Evolutionary conservation across 2,797 vertebrate genomes (phyloP), one percentile per base, ranked within the genome.

Genomic region (Hemibagrus guttatus): DNA sequence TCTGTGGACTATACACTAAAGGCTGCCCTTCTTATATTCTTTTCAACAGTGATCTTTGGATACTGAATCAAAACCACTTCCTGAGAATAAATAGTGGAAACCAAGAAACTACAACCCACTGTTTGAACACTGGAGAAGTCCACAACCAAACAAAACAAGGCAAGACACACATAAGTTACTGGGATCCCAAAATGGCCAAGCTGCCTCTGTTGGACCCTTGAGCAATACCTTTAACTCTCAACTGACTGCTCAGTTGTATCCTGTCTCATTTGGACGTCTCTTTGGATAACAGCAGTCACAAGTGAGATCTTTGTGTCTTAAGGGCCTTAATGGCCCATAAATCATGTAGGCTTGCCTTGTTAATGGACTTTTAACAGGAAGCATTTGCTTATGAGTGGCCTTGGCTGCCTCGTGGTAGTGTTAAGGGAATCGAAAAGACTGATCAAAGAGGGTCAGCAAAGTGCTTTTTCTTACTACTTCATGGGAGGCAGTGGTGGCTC

Each of bases 321-420:
- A 35, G 42, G 46, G 4, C n/a, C 7, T 13, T 52, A 68, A 66
- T 21, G 61, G 42, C 17, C 31, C 39, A 52, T 66, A 52, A 31
- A 16, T 31, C 16, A 52, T 68, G 46, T 4, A 31, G 61, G 42
- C 4, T 0, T 66, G 9, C 11, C 14, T 46, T 0, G 42, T 31
- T 82, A 81, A 66, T 82, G 63, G 46, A 54, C 5, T 68, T 82
- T 35, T 52, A 66, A 82, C n/a, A 68, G 63, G 61, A 54, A 54
- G 63, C 81, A 82, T 31, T 46, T 21, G n/a, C n/a, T 14, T 2
- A 9, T 28, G 42, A 81, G 13, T 63, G 78, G 35, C 31, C 59
- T 63, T 39, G 46, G 58, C 59, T 49, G 46, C 46, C 46, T 49
- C 14, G 6, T 49, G 42, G 26, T 81, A 28, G 1, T 81, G 7